Base-by-base conservation (phyloP, 1,140 invertebrate species). In the Hirudo medicinalis region DNA sequence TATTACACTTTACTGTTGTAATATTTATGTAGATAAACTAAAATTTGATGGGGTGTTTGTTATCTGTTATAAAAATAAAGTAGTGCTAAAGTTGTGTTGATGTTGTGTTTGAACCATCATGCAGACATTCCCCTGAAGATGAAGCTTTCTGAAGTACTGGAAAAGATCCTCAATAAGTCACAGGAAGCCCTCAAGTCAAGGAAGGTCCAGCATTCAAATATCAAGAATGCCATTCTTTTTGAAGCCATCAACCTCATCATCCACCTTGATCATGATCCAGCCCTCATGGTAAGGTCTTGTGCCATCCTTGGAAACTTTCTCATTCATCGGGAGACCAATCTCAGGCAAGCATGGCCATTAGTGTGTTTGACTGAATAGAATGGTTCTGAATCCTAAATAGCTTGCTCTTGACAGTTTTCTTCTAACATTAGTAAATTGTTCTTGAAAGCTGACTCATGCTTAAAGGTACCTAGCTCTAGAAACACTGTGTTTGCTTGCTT, bases 151-250 rank as follows among this genome's bases (percentile, higher is more conserved):
- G 97, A 99, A 85, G 99, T 96, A 79, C 83, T 99, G 77, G 97
- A 99, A 84, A 97, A 94, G n/a, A 99, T 99, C 78, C 85, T 99
- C 75, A 99, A 99, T 80, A 99, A 99, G 86, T 96, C 95, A 29
- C 94, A 98, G 82, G 97, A 99, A 80, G 94, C 96, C 71, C 95
- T 95, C 49, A 99, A 99, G 82, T 99, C 96, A 32, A 99, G 99
- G 84, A 99, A 99, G 84, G 94, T 99, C 67, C 97, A 99, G 85
- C 97, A 99, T 83, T 97, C 95, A 36, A 99, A 99, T 86, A 96
- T 97, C 54, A 99, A 99, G 83, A 99, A 99, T 85, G 95, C 97
- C 60, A 95, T 99, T 22, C 85, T 99, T 2, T 99, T 99, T 85
- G 97, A 99, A 85, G 97, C 97, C 25, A 98, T 99, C 79, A 97